Evolutionary conservation across 2,113 vertebrate genomes (phyloP), one percentile per base, ranked within the genome.

Genomic region (Carollia perspicillata): DNA sequence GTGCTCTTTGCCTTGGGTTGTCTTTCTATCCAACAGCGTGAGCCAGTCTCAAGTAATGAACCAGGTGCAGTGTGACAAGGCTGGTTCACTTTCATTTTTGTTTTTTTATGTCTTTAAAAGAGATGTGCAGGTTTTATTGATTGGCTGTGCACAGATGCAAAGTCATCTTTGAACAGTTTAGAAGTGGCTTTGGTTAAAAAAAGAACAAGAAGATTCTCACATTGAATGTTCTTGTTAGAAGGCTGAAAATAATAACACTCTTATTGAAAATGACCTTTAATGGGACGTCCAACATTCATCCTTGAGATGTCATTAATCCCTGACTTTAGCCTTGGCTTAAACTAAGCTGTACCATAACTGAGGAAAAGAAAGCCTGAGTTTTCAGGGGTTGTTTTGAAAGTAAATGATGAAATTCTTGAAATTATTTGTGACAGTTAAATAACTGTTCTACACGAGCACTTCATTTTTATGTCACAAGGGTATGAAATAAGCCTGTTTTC

Each of bases 371-470:
- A 17, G 22, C 30, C 44, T 28, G 33, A 33, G 1, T 37, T 72
- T 87, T 93, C 42, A 12, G 49, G 79, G 75, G 78, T 92, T 84
- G 17, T 37, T 40, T 81, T 12, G 6, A 18, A 94, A 74, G 84
- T 69, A 89, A 94, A 51, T 78, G 37, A 88, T 88, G 40, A 81
- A 74, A 84, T 49, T 89, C 47, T 89, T 94, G n/a, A 60, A 85
- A 60, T 78, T 47, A 51, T 53, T 80, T 92, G 11, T 93, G 47
- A 71, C 9, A 63, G 63, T 60, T 84, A 92, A 90, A 51, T 69
- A 58, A 63, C 8, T 79, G 66, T 18, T 81, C 51, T 60, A 28
- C 28, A 7, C 16, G 12, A 23, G 74, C 37, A 6, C n/a, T 90
- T 94, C 44, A 12, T 75, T 89, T 90, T 84, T 49, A 47, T 47